Evolutionary conservation across 2,888 invertebrate species (phyloP), one percentile per base, ranked within the genome.

Genomic region (Acanthoscelides obtectus): DNA sequence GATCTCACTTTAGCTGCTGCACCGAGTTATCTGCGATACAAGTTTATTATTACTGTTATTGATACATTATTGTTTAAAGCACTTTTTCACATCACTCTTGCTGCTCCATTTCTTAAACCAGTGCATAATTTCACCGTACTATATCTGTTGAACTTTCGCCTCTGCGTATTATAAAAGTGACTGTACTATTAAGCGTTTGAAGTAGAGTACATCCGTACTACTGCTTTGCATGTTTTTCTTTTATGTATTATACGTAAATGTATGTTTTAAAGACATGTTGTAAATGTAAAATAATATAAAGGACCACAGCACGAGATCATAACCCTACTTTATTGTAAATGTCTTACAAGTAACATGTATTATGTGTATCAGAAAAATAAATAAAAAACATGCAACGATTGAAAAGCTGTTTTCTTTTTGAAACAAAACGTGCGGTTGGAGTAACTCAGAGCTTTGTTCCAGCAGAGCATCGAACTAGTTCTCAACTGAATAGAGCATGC

Each of bases 261-360:
- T 63, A 69, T 71, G 68, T 75, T 64, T 67, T 72, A 22, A 74
- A 71, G 66, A 65, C 72, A 72, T 70, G 71, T 66, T 73, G 72
- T 73, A 75, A 72, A 72, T 72, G 73, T 71, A 73, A 72, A 72
- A 66, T 45, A 45, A 12, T 72, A 74, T 71, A 66, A 77, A 73
- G 78, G 77, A 80, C 77, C 75, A n/a, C n/a, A 77, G 79, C 80
- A 81, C 80, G 79, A 81, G 78, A 80, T 80, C 79, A 80, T 80
- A 78, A 73, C 71, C 70, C 75, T 77, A 78, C 77, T 77, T 12
- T 45, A 45, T 17, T 45, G 45, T 12, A 45, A 45, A 45, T 45
- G 45, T 45, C 45, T 45, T 12, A 45, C 45, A 45, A 45, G 45
- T 45, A 45, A 45, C 45, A 45, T 79, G 77, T 79, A 73, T 72